Evolutionary conservation across 2,797 vertebrate species (phyloP).

Genomic region (Enteromius unitaeniatus): DNA sequence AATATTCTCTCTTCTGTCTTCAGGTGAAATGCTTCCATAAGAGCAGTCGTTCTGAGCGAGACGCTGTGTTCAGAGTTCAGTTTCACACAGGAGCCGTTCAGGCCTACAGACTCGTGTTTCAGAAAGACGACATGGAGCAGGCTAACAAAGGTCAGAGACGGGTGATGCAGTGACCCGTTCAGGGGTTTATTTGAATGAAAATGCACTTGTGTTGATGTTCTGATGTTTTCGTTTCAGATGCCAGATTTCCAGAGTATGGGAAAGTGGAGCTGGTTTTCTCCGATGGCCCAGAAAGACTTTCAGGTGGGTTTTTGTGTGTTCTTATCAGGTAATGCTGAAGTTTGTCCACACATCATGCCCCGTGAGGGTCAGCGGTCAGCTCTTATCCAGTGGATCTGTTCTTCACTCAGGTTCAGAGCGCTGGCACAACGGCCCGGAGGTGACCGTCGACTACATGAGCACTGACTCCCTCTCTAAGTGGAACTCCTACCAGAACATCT

Average conservation of each 20-base stretch:
- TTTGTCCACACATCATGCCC: neutral
- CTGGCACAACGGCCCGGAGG: conserved; percentile 82
- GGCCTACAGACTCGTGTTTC: conserved; percentile 83
- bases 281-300: conserved; percentile 87
- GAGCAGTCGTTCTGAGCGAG: conserved; percentile 82
- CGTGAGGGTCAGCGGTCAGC: neutral
- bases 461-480: conserved; percentile 89
- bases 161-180: neutral
- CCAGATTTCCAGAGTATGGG: conserved; percentile 88
- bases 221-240: conserved; percentile 78
- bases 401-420: conserved; percentile 73
- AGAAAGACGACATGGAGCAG: conserved; percentile 90
- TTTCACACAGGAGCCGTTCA: conserved; percentile 94
- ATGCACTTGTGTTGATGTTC: neutral
- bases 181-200: neutral
- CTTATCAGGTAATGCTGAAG: neutral
- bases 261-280: conserved; percentile 95
- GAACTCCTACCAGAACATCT: conserved; percentile 93
- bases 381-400: neutral
- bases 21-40: conserved; percentile 95
- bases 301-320: conserved; percentile 76
- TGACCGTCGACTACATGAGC: conserved; percentile 89
- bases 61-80: conserved; percentile 91
- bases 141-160: conserved; percentile 84
- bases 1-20: conserved; percentile 21